These are phyloP conservation scores for Dendroctonus valens DNA, from an alignment of 1,140 invertebrate genomes.

Conservation along the genomic window DNA sequence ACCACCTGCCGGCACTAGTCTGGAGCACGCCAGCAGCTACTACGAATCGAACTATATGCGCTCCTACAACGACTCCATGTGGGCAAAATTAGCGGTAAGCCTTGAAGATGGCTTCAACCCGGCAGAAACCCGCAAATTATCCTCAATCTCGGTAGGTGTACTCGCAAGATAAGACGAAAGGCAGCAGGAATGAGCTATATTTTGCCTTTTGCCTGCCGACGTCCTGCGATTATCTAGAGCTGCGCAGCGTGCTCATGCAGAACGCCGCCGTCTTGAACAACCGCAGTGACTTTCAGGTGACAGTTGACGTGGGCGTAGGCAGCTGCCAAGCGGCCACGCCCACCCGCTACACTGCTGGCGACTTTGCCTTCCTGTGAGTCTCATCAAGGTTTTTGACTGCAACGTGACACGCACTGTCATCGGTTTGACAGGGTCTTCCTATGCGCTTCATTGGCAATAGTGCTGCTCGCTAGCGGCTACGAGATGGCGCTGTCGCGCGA, in stretches of 20 bases:
- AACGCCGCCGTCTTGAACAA: conserved; percentile 51
- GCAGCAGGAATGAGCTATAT: conserved; percentile 48
- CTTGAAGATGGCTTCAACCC: neutral
- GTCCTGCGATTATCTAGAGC: conserved; percentile 56
- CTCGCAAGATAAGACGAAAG: conserved; percentile 31
- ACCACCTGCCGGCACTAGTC: conserved; percentile 25
- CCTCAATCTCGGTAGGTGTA: conserved; percentile 18
- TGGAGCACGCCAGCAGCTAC: conserved; percentile 8
- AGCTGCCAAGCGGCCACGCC: conserved; percentile 56
- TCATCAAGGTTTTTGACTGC: neutral
- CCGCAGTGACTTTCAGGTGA: conserved; percentile 33
- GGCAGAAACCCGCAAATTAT: neutral
- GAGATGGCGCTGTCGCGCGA: too few relatives aligned
- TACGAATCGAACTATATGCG: conserved; percentile 15
- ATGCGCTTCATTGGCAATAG: neutral
- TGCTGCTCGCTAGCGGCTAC: neutral
- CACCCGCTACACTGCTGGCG: conserved; percentile 49
- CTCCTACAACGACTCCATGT: conserved; percentile 37
- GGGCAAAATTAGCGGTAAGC: conserved; percentile 42
- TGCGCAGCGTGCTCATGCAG: conserved; percentile 54
- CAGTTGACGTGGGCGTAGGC: conserved; percentile 51
- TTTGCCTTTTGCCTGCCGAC: conserved; percentile 67
- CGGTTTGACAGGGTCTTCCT: neutral
- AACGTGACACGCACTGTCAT: neutral
- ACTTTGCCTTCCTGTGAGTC: conserved; percentile 60